These are phyloP conservation scores for Sitophilus oryzae DNA, from an alignment of 1,140 invertebrate species.

Conservation along the genomic window DNA sequence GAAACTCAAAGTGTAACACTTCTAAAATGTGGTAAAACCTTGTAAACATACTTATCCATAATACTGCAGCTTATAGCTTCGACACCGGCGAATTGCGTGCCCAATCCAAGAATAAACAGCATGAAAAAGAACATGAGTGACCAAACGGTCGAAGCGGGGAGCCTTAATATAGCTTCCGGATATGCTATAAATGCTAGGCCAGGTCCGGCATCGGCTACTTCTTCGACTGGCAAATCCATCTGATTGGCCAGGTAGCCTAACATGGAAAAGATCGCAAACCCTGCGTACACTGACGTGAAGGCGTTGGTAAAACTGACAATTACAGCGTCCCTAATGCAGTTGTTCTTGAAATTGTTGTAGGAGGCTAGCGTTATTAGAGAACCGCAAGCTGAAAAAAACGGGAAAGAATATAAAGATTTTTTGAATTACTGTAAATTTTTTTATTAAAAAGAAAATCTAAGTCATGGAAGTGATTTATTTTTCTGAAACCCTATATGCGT, in stretches of 20 bases:
- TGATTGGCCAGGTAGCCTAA: slow-evolving; percentile 67
- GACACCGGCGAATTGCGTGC: slow-evolving; percentile 74
- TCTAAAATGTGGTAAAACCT: background rate
- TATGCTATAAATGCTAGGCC: slow-evolving; percentile 77
- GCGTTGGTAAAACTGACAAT: slow-evolving; percentile 67
- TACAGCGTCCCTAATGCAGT: slow-evolving; percentile 63
- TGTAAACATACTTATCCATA: slow-evolving; percentile 53
- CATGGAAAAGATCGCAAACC: slow-evolving; percentile 73
- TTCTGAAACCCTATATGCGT: no score
- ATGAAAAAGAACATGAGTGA: slow-evolving; percentile 79
- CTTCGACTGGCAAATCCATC: slow-evolving; percentile 57
- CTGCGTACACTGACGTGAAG: slow-evolving; percentile 66
- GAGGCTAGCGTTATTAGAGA: slow-evolving; percentile 67
- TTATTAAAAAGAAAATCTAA: no score
- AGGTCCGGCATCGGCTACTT: slow-evolving; percentile 61
- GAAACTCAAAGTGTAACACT: background rate
- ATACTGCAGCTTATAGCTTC: slow-evolving; percentile 73
- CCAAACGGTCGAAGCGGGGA: slow-evolving; percentile 74
- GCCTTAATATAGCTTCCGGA: slow-evolving; percentile 70
- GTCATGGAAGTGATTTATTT: no score
- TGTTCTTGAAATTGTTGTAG: slow-evolving; percentile 69
- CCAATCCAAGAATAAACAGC: slow-evolving; percentile 71
- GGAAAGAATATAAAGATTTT: no score
- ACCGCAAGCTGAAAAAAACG: slow-evolving; percentile 49
- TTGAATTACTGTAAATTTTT: no score